These are phyloP conservation scores for Merops nubicus DNA, from an alignment of 2,113 vertebrate species.

Conservation along the genomic window DNA sequence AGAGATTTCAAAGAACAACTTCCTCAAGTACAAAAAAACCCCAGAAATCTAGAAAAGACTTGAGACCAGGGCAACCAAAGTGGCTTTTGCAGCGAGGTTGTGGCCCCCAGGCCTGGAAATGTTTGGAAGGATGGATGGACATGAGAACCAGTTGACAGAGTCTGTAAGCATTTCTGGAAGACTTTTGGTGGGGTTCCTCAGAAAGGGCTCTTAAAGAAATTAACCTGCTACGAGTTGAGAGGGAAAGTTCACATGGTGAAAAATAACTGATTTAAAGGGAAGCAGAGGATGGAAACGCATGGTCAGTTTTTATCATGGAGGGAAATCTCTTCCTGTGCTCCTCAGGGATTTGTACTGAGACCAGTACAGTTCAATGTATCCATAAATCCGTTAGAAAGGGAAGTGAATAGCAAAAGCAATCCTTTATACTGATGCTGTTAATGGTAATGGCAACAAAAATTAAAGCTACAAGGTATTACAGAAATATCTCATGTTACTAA, in stretches of 20 bases:
- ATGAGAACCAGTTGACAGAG: not conserved
- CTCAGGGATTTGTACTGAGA: not conserved
- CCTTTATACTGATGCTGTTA: not conserved
- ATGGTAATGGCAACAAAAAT: not conserved
- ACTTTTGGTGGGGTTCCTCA: not conserved
- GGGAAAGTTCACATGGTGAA: not conserved
- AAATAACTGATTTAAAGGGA: not conserved
- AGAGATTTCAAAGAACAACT: not conserved
- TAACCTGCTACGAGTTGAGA: not conserved
- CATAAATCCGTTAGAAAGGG: not conserved
- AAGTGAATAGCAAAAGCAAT: not conserved
- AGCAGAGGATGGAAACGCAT: not conserved
- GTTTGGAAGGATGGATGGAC: not conserved
- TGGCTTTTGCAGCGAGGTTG: not conserved
- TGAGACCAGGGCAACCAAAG: fast-evolving
- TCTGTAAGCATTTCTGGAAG: not conserved
- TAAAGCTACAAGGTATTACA: not conserved
- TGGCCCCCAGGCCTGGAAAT: not conserved
- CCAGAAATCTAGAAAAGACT: too few species aligned
- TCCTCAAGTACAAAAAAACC: not conserved
- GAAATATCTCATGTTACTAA: not conserved
- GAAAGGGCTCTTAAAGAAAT: not conserved
- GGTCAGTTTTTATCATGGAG: not conserved
- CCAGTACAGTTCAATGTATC: not conserved
- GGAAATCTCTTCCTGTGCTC: not conserved